Percentiles rank a stretch among this genome's conserved stretches.
These are phyloP conservation scores for Poeciliopsis turneri DNA, from an alignment of 2,797 vertebrate species.

Conservation along the genomic window DNA sequence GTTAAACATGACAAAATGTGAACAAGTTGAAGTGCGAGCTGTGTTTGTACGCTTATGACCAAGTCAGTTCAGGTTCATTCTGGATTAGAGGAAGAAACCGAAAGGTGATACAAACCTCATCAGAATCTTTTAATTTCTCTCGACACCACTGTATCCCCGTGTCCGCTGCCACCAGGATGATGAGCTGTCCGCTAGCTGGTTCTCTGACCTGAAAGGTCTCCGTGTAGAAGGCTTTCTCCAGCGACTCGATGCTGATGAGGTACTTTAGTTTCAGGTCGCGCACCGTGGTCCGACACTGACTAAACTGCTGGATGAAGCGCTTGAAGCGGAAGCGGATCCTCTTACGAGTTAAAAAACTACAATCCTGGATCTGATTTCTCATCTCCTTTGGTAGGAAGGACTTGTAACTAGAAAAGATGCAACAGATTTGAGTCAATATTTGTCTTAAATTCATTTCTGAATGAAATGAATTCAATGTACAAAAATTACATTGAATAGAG, in stretches of 20 bases:
- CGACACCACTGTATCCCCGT: conserved; percentile 80
- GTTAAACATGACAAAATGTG: not conserved
- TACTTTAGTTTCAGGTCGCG: conserved; percentile 97
- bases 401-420: conserved; percentile 87
- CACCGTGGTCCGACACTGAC: conserved; percentile 82
- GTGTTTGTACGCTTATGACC: not conserved
- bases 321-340: conserved; percentile 96
- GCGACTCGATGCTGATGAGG: conserved; percentile 94
- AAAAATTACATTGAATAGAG: not conserved
- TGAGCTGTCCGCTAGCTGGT: conserved; percentile 80
- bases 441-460: not conserved
- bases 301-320: conserved; percentile 78
- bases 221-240: conserved; percentile 92
- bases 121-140: conserved; percentile 72
- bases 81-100: not conserved
- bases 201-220: conserved; percentile 92
- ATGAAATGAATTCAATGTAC: no score
- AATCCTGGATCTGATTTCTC: conserved; percentile 91
- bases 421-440: conserved; percentile 3
- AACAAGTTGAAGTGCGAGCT: not conserved
- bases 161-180: conserved; percentile 90
- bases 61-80: not conserved
- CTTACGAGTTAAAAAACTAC: conserved; percentile 94
- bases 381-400: conserved; percentile 93
- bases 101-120: conserved; percentile 56